Evolutionary conservation across 2,113 vertebrate species (phyloP).

Genomic region (Corythaeola cristata): DNA sequence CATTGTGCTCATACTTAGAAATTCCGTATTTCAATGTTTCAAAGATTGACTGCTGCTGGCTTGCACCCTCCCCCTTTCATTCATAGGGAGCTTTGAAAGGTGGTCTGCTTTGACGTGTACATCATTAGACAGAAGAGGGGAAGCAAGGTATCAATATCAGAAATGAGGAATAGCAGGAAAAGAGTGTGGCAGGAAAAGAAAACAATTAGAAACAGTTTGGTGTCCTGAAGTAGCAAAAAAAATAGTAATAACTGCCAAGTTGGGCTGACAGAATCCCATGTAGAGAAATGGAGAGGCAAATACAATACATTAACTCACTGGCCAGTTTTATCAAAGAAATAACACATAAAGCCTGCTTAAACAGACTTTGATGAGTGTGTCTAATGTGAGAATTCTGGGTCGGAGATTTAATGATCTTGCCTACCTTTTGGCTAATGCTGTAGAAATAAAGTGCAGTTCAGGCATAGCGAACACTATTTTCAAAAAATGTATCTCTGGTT

Average conservation of each 20-base stretch:
- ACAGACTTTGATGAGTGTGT: background rate
- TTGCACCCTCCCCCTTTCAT: conserved; percentile 48
- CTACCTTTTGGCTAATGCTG: background rate
- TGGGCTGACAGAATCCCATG: background rate
- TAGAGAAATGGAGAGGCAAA: background rate
- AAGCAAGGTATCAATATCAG: conserved; percentile 66
- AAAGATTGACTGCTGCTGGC: conserved; percentile 56
- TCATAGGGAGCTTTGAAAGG: conserved; percentile 59
- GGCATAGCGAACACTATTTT: background rate
- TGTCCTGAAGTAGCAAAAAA: background rate
- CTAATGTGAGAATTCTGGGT: background rate
- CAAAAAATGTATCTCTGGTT: background rate
- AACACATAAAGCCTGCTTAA: background rate
- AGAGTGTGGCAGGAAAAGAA: conserved; percentile 43
- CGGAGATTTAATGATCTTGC: background rate
- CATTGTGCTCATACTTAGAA: conserved; percentile 39
- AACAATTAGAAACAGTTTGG: conserved; percentile 47
- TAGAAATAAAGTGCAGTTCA: background rate
- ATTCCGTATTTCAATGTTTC: conserved; percentile 13
- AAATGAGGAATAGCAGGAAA: conserved; percentile 47
- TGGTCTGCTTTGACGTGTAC: conserved; percentile 65
- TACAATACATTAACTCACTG: background rate
- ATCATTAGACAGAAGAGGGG: conserved; percentile 58
- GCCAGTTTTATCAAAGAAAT: conserved; percentile 12
- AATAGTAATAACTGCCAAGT: background rate